phyloP scores from a whole-genome alignment of 2,113 vertebrate species.

The human region GRCh38 chr13:45570501-45571000 shows the following conservation, averaged over 20 bases:
- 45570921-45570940: too few relatives aligned
- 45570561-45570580: not conserved
- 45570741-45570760: not conserved
- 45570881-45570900: not conserved
- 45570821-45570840: too few relatives aligned
- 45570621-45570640: not conserved
- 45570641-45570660: too few relatives aligned
- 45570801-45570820: too few relatives aligned
- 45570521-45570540: not conserved
- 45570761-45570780: too few relatives aligned
- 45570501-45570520: not conserved
- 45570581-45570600: not conserved
- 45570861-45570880: not conserved
- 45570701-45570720: not conserved
- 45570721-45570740: not conserved
- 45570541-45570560: not conserved
- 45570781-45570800: too few relatives aligned
- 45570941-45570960: too few relatives aligned
- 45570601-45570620: not conserved
- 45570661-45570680: too few relatives aligned
- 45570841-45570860: too few relatives aligned
- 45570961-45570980: not conserved
- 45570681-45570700: not conserved
- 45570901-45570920: too few relatives aligned
- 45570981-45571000: not conserved